phyloP scores from a whole-genome alignment of 2,797 vertebrate species.

The Sciurus carolinensis region DNA sequence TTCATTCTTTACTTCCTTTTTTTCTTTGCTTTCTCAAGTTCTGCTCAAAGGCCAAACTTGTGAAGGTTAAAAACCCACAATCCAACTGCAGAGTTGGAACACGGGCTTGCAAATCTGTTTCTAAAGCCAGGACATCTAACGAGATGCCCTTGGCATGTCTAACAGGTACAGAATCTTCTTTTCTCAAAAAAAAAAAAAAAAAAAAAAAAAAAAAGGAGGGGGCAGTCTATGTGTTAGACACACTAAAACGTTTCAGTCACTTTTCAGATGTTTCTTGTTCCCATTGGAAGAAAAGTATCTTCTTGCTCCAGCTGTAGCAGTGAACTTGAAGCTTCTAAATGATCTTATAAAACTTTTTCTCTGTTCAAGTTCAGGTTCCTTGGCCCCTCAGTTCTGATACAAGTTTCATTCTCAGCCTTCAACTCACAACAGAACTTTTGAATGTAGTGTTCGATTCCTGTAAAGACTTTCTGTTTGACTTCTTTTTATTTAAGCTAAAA shows the following conservation, averaged over 20 bases:
- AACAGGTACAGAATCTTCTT: slow-evolving; percentile 68
- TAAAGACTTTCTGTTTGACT: not conserved
- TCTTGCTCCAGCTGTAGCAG: slow-evolving; percentile 62
- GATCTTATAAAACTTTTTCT: slow-evolving; percentile 57
- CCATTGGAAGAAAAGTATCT: slow-evolving; percentile 69
- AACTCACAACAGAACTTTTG: slow-evolving; percentile 41
- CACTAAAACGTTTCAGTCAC: slow-evolving; percentile 75
- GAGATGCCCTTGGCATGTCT: slow-evolving; percentile 82
- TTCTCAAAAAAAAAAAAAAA: not conserved
- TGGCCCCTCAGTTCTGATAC: slow-evolving; percentile 27
- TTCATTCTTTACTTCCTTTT: slow-evolving; percentile 91
- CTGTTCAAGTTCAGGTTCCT: slow-evolving; percentile 63
- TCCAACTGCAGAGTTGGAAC: slow-evolving; percentile 89
- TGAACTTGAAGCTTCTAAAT: slow-evolving; percentile 50
- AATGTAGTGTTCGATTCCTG: not conserved
- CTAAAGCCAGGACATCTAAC: slow-evolving; percentile 86
- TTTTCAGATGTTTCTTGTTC: slow-evolving; percentile 74
- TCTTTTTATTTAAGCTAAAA: slow-evolving; percentile 51
- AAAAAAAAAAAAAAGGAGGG: too few species aligned
- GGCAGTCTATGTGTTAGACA: slow-evolving; percentile 72
- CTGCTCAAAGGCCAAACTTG: slow-evolving; percentile 86
- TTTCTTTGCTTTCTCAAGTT: slow-evolving; percentile 85
- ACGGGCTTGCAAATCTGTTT: slow-evolving; percentile 89
- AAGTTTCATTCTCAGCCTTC: slow-evolving; percentile 29
- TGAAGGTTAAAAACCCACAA: slow-evolving; percentile 87